These are phyloP conservation scores for Mongoloraphidia duomilia DNA, from an alignment of 2,888 invertebrate genomes.

Conservation along the genomic window DNA sequence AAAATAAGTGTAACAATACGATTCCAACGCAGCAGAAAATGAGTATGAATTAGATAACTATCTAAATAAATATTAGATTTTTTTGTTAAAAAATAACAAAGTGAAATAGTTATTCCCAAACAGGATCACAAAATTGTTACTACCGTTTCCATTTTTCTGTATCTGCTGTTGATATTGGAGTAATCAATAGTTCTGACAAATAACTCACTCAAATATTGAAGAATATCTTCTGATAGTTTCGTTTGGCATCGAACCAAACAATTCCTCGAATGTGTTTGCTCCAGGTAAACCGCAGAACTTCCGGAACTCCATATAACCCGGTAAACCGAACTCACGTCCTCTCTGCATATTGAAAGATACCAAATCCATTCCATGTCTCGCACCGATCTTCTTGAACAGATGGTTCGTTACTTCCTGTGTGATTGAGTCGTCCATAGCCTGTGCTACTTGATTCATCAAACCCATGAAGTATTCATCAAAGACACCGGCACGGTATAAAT, in stretches of 20 bases:
- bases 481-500: conserved; percentile 79
- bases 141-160: too few relatives aligned
- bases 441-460: conserved; percentile 84
- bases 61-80: too few relatives aligned
- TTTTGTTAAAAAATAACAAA: too few relatives aligned
- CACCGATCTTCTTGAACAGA: conserved; percentile 69
- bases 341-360: conserved; percentile 89
- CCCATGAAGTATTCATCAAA: conserved; percentile 88
- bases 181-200: too few relatives aligned
- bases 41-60: too few relatives aligned
- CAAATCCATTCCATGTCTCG: conserved; percentile 66
- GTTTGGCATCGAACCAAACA: conserved; percentile 79
- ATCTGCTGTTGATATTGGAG: too few relatives aligned
- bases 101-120: too few relatives aligned
- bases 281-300: conserved; percentile 78
- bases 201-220: conserved; percentile 62
- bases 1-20: too few relatives aligned
- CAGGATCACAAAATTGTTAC: too few relatives aligned
- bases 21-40: too few relatives aligned
- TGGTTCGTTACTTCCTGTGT: conserved; percentile 85
- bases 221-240: conserved; percentile 71
- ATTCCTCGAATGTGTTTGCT: conserved; percentile 61
- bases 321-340: conserved; percentile 81
- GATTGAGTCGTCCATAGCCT: conserved; percentile 89
- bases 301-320: conserved; percentile 86